phyloP scores from a whole-genome alignment of 1,140 invertebrate species.

The Thrips palmi region DNA sequence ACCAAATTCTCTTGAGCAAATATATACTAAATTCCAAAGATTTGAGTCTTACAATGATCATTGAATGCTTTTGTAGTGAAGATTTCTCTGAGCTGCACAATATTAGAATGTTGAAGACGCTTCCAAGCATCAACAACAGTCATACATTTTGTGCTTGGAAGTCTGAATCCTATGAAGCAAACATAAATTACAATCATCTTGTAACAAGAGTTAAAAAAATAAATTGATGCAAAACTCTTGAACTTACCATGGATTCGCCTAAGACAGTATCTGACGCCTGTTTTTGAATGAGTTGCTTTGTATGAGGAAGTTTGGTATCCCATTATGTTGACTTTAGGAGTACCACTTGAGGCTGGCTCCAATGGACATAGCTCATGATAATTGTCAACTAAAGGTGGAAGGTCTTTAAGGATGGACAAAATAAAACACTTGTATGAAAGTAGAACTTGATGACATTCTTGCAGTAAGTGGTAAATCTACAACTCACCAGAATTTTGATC shows the following conservation, averaged over 20 bases:
- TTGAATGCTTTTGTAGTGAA: conserved; percentile 92
- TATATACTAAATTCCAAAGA: conserved; percentile 6
- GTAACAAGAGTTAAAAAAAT: neutral
- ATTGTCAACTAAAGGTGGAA: conserved; percentile 72
- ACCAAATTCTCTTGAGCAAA: conserved; percentile 2
- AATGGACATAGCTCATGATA: conserved; percentile 77
- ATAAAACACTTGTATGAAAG: neutral
- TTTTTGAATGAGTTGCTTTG: conserved; percentile 78
- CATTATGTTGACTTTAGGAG: conserved; percentile 34
- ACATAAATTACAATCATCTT: conserved; percentile 1
- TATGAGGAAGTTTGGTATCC: conserved; percentile 74
- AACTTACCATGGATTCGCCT: conserved; percentile 67
- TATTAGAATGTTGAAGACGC: conserved; percentile 79
- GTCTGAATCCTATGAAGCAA: conserved; percentile 39
- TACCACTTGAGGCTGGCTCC: conserved; percentile 30
- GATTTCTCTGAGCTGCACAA: conserved; percentile 77
- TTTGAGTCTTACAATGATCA: conserved; percentile 66
- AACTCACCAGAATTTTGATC: conserved; percentile 34
- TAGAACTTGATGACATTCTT: neutral
- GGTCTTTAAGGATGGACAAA: conserved; percentile 35
- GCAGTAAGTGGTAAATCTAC: neutral
- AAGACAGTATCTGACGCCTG: conserved; percentile 67
- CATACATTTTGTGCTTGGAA: conserved; percentile 70
- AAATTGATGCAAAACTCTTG: neutral
- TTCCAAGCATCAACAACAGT: conserved; percentile 83